Base-by-base conservation (phyloP, 2,888 invertebrate species). In the Metalampra italica region DNA sequence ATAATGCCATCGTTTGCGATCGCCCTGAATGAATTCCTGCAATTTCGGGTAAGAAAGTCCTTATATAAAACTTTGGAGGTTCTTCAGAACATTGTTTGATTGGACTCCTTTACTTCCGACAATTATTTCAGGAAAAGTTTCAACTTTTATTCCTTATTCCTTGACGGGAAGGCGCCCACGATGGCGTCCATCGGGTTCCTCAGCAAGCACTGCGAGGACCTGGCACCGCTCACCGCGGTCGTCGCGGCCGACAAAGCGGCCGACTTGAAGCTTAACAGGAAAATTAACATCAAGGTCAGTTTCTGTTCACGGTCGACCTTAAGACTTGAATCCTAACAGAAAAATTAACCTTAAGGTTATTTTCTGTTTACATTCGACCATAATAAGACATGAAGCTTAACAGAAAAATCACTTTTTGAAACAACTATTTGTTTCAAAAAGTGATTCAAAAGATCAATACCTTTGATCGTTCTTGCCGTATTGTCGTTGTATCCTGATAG, bases 111-210 rank as follows among this genome's bases (percentile, higher is more conserved):
- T 36, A 36, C n/a, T 36, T 36, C n/a, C 2, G n/a, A 36, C 36
- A n/a, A n/a, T 36, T 36, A 36, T 36, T 36, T 36, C 36, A 11
- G n/a, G n/a, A 8, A 36, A 36, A n/a, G 36, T 36, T 36, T n/a
- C n/a, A 36, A 36, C n/a, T 36, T 36, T 36, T n/a, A 7, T 36
- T 36, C n/a, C n/a, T n/a, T n/a, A n/a, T n/a, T 36, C 36, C 22
- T 22, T 22, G 5, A 22, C 0, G 93, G 94, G 1, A 91, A 92
- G 59, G 83, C 90, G n/a, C 87, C 92, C 3, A 93, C 95, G 0
- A 97, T 98, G 93, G 94, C 97, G 0, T 92, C 92, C 13, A 93
- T 93, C 0, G 98, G 98, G 0, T 97, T 98, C 40, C 91, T 97
- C 75, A 92, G 94, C 51, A 92, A 94, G 43, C 93, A 93, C 75